phyloP scores from a whole-genome alignment of 2,113 vertebrate species.

The Gorilla gorilla region DNA sequence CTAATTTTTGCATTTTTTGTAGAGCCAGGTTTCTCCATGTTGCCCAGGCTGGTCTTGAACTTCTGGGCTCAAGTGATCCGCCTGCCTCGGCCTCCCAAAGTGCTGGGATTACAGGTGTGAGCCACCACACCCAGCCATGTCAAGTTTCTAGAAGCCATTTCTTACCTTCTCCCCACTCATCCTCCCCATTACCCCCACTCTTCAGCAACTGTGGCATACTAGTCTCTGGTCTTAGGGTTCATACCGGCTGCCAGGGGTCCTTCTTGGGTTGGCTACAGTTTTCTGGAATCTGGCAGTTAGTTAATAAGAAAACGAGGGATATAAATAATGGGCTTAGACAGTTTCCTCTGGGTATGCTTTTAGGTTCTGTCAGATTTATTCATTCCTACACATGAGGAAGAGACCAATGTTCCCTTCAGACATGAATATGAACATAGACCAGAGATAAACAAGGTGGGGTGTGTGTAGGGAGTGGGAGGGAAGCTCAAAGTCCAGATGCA shows the following conservation, averaged over 20 bases:
- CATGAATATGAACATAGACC: neutral
- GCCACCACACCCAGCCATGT: no score
- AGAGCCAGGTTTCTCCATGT: no score
- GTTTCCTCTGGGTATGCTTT: slow-evolving; percentile 70
- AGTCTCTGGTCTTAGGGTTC: slow-evolving; percentile 63
- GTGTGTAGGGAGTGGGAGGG: neutral
- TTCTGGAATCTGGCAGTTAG: slow-evolving; percentile 71
- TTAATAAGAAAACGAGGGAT: slow-evolving; percentile 66
- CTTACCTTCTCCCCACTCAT: slow-evolving; percentile 19
- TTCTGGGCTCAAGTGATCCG: no score
- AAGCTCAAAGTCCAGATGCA: neutral
- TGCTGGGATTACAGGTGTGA: no score
- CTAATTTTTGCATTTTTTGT: no score
- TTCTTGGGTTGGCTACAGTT: slow-evolving; percentile 49
- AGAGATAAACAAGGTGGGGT: neutral
- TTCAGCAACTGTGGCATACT: neutral
- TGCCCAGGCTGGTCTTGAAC: no score
- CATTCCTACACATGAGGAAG: slow-evolving; percentile 48
- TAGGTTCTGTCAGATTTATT: slow-evolving; percentile 59
- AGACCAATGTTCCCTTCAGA: slow-evolving; percentile 47
- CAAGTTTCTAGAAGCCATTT: slow-evolving; percentile 72
- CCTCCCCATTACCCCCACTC: neutral
- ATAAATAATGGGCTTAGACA: slow-evolving; percentile 67
- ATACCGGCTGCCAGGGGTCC: slow-evolving; percentile 62
- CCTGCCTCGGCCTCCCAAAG: no score